Conservation (phyloP, 2,888 invertebrate species). For the Heliconius sara region DNA sequence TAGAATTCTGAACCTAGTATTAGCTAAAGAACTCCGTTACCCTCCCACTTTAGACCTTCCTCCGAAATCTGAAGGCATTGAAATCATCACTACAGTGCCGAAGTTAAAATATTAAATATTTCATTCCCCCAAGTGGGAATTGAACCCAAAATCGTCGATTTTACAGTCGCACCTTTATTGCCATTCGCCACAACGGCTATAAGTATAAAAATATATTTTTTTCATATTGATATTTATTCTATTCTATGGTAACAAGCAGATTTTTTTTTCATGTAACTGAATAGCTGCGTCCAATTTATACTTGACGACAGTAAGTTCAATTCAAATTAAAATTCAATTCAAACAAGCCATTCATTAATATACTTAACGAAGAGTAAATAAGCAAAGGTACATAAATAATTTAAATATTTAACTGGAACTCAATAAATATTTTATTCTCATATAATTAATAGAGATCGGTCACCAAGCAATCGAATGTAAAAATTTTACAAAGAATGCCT, state of each 20-base stretch:
- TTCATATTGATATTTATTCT: not conserved
- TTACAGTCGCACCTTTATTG: too few species aligned
- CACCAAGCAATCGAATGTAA: conserved; percentile 23
- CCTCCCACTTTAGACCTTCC: too few species aligned
- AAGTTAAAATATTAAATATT: too few species aligned
- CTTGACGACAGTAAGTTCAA: not conserved
- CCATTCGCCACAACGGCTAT: not conserved
- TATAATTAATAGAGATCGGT: conserved; percentile 39
- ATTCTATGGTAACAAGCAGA: not conserved
- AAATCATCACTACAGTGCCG: too few species aligned
- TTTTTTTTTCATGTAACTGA: not conserved
- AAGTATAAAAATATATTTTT: not conserved
- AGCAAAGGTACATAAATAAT: not conserved
- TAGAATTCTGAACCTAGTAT: too few species aligned
- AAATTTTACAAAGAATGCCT: conserved; percentile 20
- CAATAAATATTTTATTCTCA: not conserved
- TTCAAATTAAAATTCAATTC: too few species aligned
- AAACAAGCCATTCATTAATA: not conserved
- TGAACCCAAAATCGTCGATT: too few species aligned
- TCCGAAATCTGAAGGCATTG: too few species aligned
- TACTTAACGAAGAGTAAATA: not conserved
- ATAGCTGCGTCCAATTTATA: not conserved
- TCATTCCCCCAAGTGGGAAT: too few species aligned
- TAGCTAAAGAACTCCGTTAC: too few species aligned
- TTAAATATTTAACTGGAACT: conserved; percentile 5